Evolutionary conservation across 92 coral and sea anemone species (phyloP), one percentile per base, ranked within the genome.

Genomic region (Muricea muricata): DNA sequence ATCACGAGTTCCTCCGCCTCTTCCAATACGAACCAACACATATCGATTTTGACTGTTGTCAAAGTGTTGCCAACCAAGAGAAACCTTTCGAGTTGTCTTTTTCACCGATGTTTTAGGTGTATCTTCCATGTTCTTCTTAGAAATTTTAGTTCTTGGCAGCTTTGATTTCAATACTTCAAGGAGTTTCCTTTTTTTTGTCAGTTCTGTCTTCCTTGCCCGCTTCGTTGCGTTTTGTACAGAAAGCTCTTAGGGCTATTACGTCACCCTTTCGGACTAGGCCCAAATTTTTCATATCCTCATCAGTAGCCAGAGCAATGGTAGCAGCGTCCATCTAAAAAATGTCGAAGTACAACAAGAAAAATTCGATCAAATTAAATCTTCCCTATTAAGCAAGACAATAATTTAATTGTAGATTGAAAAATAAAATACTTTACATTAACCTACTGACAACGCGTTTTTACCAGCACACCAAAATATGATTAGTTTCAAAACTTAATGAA

Each of bases 1-100:
- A 3, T 82, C 79, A 15, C 91, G 76, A 21, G 91, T 28, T 26
- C 85, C 88, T 78, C 91, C 91, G n/a, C 91, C 91, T 78, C 69
- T 76, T 20, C 71, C 24, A 65, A 81, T 9, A 72, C 87, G 45
- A 60, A 87, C 83, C 26, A 74, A 57, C 58, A 82, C 83, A 61
- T 56, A 83, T 68, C 75, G 39, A 39, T 61, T 75, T 70, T 68
- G 31, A 24, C 40, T 67, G 15, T 72, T 81, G 45, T 86, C 78
- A 63, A 52, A 79, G n/a, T 86, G 90, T 23, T 68, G 86, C 85
- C 90, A 86, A 12, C 90, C 90, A 21, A 86, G 31, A 46, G 69
- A 71, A 15, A 86, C 23, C 79, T 79, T 86, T 48, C 73, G 17
- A 25, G 67, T 34, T 79, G 79, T 47, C 12, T 42, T 78, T 80